Evolutionary conservation across 2,113 vertebrate genomes (phyloP), one percentile per base, ranked within the genome.

Genomic region (Microtus richardsoni): DNA sequence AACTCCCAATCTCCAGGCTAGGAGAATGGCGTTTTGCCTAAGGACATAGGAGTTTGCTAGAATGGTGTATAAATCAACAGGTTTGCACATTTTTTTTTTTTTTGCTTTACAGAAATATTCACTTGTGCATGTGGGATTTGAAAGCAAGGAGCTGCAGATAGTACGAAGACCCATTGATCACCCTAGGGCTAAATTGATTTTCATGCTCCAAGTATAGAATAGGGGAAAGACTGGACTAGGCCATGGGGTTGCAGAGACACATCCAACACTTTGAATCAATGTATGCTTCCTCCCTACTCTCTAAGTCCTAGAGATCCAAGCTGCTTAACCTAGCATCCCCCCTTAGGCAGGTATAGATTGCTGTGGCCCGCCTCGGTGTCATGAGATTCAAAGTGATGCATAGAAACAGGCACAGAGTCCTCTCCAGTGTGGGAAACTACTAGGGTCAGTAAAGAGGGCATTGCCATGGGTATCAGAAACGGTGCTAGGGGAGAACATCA

Each of bases 31-130:
- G 33, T 44, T 33, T 78, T 91, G 47, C 54, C 24, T 95, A 64
- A 9, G 36, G 73, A 58, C 64, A 30, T 52, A 89, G 39, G 58
- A 91, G 71, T 62, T 90, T 58, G 36, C 87, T 93, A 93, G 44
- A 74, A 41, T 0, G 78, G 30, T 84, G 78, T 79, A 82, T 54
- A 80, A 93, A 86, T 64, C 64, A 88, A 33, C 60, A 71, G 68
- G 73, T 94, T 89, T 89, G 39, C 62, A 89, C 87, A 94, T 93
- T 93, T 89, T 52, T 95, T 74, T 94, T 93, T 93, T 89, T 52
- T 95, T 74, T 94, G 64, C 44, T 94, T 86, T 88, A 68, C 60
- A 33, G 93, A 89, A 93, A 91, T 80, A 95, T 30, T 95, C 24
- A 77, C 49, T 94, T 52, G 22, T 90, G 33, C 71, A 49, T n/a